Evolutionary conservation across 2,113 vertebrate species (phyloP).

Genomic region (Micronycteris hirsuta): DNA sequence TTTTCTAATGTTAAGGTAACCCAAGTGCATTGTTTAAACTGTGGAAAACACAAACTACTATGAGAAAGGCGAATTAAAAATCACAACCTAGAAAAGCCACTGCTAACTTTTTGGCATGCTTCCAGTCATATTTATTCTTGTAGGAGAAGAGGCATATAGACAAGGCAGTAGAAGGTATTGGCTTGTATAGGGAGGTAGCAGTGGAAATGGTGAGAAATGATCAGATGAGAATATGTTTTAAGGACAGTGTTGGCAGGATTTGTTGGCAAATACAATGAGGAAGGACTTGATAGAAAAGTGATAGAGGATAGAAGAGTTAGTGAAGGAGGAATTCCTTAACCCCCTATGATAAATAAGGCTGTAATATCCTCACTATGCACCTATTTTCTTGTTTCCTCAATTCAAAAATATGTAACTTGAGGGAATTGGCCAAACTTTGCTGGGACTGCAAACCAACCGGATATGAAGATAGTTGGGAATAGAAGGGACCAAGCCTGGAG

Average conservation of each 20-base stretch:
- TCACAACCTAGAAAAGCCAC: neutral
- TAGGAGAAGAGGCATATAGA: neutral
- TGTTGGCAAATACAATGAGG: neutral
- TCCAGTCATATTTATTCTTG: neutral
- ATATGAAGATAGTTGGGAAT: neutral
- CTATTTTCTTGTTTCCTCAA: constrained; percentile 24
- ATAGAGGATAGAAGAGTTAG: neutral
- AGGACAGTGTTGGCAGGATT: neutral
- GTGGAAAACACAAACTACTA: neutral
- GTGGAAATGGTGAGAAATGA: neutral
- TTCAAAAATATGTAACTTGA: neutral
- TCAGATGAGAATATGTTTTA: neutral
- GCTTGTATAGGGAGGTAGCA: neutral
- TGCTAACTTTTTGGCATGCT: neutral
- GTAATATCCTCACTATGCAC: neutral
- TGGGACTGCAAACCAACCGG: neutral
- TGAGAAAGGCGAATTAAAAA: neutral
- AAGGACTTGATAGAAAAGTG: neutral
- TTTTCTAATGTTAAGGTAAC: neutral
- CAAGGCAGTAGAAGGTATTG: neutral
- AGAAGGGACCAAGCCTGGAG: neutral
- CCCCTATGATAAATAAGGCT: neutral
- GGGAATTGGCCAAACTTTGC: neutral
- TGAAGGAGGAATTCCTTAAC: neutral
- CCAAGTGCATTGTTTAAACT: neutral